phyloP scores from a whole-genome alignment of 2,113 vertebrate species.

The Corythornis cristatus region DNA sequence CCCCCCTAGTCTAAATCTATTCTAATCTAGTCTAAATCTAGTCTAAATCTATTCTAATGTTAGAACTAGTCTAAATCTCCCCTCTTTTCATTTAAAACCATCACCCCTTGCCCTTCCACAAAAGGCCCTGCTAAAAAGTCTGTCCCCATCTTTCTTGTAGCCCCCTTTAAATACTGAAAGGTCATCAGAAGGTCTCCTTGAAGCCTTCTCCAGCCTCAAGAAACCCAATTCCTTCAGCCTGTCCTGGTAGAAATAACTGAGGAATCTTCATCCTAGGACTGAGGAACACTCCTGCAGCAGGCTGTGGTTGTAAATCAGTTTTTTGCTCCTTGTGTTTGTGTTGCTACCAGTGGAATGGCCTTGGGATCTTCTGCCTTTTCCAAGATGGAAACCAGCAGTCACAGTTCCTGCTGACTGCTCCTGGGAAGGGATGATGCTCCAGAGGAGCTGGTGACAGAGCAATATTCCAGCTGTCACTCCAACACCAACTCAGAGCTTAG shows the following conservation, averaged over 20 bases:
- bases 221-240: too few relatives aligned
- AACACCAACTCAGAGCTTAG: background rate
- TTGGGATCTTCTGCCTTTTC: background rate
- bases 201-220: too few relatives aligned
- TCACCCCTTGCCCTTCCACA: too few relatives aligned
- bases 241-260: background rate
- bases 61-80: too few relatives aligned
- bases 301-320: fast-evolving
- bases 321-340: fast-evolving
- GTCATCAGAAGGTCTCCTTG: too few relatives aligned
- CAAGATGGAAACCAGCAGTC: background rate
- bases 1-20: too few relatives aligned
- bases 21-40: too few relatives aligned
- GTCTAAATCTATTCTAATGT: too few relatives aligned
- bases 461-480: background rate
- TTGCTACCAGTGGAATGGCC: background rate
- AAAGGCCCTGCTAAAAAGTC: too few relatives aligned
- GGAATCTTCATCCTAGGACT: background rate
- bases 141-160: too few relatives aligned
- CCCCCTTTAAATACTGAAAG: too few relatives aligned
- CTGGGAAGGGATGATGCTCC: background rate
- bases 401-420: background rate
- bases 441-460: background rate
- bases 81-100: too few relatives aligned
- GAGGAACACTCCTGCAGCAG: background rate